Evolutionary conservation across 2,888 invertebrate genomes (phyloP), one percentile per base, ranked within the genome.

Genomic region (Drosophila differens): DNA sequence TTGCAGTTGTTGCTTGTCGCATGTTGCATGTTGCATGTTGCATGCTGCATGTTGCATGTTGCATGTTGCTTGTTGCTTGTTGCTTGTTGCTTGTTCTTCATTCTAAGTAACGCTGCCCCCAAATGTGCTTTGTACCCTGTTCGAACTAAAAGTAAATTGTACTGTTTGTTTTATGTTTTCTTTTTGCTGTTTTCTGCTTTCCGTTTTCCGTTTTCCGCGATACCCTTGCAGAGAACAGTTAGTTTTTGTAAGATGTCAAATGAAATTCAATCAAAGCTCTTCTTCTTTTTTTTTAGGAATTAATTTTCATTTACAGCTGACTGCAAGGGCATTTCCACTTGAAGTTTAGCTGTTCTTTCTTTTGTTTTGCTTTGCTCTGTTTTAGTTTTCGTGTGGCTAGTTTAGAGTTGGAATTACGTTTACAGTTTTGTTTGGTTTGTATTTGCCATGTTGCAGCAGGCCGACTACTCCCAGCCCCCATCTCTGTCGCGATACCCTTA

Each of bases 131-230:
- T 83, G 79, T 83, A 86, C 70, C 68, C 57, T 41, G 39, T 72
- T 41, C 65, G 63, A 72, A 88, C 90, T 90, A 81, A 83, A 79
- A 65, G 67, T 85, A 81, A 87, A 76, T 89, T 87, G 89, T 89
- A 87, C 87, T 86, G 71, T 83, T 59, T 76, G 57, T 58, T 61
- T 62, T 62, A 58, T 5, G 6, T 54, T 19, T 16, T n/a, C 32
- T 4, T 7, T 28, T 28, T 28, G 3, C 4, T 28, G 14, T 49
- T 28, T 25, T 9, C 16, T 9, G 2, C 9, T 52, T 52, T 10
- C 14, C 35, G 25, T 12, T 51, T 51, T 10, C 30, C 33, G 39
- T 58, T 70, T 65, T 16, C 25, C 12, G 12, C 33, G 32, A 39
- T n/a, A 55, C 12, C 4, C 37, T 55, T 55, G 55, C 37, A 55